Conservation (phyloP, 2,113 vertebrate genomes). For the Pycnonotus jocosus region DNA sequence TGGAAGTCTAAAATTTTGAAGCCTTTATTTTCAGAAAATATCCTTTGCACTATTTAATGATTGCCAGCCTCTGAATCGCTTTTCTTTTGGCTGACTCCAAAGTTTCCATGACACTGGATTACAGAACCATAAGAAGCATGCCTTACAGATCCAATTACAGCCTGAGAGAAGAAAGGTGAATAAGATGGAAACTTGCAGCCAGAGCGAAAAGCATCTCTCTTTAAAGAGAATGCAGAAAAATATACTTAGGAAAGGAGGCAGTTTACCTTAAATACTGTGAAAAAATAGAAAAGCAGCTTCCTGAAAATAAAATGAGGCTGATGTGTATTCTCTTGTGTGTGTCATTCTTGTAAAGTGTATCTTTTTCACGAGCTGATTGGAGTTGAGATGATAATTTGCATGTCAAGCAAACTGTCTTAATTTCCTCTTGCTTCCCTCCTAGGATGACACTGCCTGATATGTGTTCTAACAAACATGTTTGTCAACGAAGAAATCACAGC, state of each 20-base stretch:
- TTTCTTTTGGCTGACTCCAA: background rate
- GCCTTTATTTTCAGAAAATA: background rate
- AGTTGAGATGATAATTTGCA: constrained; percentile 34
- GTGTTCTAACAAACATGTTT: constrained; percentile 52
- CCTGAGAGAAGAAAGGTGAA: background rate
- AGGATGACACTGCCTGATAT: background rate
- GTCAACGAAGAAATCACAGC: constrained; percentile 9
- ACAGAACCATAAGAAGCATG: background rate
- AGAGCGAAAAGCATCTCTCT: background rate
- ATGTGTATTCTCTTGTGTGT: constrained; percentile 5
- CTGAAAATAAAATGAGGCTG: background rate
- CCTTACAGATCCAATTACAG: background rate
- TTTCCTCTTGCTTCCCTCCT: constrained; percentile 14
- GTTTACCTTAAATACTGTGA: background rate
- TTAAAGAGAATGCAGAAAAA: background rate
- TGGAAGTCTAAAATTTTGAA: background rate
- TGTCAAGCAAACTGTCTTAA: constrained; percentile 46
- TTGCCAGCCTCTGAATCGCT: background rate
- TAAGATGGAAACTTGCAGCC: background rate
- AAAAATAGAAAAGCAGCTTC: background rate
- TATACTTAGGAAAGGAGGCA: background rate
- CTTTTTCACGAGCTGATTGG: constrained; percentile 4
- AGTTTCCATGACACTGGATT: constrained; percentile 34
- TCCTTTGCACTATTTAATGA: background rate
- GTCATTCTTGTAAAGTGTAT: background rate